Evolutionary conservation across 64 coral and sea anemone genomes (phyloP).

Genomic region (Cladopsammia gracilis): DNA sequence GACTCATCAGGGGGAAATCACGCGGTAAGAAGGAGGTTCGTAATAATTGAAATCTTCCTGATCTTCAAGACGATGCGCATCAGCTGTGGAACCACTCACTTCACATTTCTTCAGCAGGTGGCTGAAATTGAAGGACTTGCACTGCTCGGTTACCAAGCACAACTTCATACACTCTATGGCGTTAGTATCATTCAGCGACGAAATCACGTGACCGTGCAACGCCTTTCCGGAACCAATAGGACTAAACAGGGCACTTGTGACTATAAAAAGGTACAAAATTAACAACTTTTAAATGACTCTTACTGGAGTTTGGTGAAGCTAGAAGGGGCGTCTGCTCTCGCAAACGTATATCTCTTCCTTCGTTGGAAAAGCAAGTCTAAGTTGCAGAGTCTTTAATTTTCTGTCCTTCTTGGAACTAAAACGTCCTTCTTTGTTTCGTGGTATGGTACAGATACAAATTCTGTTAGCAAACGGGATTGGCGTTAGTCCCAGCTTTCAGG

Average conservation of each 20-base stretch:
- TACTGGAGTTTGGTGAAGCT: not conserved
- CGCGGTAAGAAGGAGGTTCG: not conserved
- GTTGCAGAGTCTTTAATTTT: too few relatives aligned
- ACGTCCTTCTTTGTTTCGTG: too few relatives aligned
- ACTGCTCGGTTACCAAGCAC: slow-evolving; percentile 5
- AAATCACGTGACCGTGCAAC: not conserved
- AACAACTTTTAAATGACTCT: not conserved
- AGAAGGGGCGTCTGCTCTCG: not conserved
- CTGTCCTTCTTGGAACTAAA: too few relatives aligned
- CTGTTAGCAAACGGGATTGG: too few relatives aligned
- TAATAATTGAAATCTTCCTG: not conserved
- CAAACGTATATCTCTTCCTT: not conserved
- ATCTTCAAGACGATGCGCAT: not conserved
- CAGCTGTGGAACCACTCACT: not conserved
- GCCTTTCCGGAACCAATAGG: not conserved
- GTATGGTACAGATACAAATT: too few relatives aligned
- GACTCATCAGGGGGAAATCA: not conserved
- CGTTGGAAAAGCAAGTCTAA: too few relatives aligned
- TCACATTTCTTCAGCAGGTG: not conserved
- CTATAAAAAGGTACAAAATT: not conserved
- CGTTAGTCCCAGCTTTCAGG: too few relatives aligned
- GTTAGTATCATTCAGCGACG: not conserved
- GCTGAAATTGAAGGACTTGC: slow-evolving; percentile 23
- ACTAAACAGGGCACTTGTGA: not conserved
- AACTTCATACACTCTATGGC: slow-evolving; percentile 7